phyloP scores from a whole-genome alignment of 2,797 vertebrate species.

The Artibeus jamaicensis region DNA sequence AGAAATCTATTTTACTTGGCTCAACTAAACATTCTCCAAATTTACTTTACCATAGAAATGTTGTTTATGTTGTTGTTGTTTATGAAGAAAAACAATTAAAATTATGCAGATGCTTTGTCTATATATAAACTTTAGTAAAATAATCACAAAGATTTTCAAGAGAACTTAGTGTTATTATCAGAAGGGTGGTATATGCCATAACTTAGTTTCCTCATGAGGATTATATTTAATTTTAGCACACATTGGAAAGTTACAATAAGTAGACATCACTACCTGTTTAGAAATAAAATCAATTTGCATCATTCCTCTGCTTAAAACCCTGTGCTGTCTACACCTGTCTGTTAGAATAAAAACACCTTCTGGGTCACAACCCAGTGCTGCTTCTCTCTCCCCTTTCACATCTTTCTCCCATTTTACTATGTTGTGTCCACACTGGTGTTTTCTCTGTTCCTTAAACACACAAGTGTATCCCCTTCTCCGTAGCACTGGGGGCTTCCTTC shows the following conservation, averaged over 20 bases:
- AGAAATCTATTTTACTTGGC: neutral
- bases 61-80: neutral
- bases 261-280: neutral
- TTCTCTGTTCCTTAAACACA: neutral
- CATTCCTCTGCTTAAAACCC: neutral
- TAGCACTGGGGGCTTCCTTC: neutral
- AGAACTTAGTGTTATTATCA: neutral
- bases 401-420: too few relatives aligned
- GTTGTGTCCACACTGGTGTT: neutral
- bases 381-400: neutral
- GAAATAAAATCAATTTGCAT: neutral
- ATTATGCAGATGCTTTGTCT: neutral
- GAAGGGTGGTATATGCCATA: neutral
- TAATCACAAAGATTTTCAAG: neutral
- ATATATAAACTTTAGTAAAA: neutral
- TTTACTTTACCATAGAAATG: neutral
- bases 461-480: neutral
- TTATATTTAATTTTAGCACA: conserved; percentile 25
- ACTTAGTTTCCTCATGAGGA: neutral
- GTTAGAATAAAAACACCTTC: neutral
- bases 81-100: neutral
- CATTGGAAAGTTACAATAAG: neutral
- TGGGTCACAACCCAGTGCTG: neutral
- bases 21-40: neutral
- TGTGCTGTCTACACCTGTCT: neutral